phyloP scores from a whole-genome alignment of 2,113 vertebrate genomes.

The Puffinus mauretanicus region DNA sequence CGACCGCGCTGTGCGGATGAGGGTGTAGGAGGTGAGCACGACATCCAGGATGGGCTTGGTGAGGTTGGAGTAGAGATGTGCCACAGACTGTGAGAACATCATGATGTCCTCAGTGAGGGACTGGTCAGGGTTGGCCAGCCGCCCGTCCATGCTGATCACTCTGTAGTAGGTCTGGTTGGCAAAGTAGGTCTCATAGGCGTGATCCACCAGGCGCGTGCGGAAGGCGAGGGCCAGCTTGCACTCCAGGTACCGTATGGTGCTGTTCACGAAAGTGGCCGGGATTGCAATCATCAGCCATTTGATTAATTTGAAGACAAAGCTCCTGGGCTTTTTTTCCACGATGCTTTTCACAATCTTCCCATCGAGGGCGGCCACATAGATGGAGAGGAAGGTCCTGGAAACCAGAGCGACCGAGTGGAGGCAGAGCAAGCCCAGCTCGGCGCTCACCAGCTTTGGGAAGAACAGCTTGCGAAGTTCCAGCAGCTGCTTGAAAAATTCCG shows the following conservation, averaged over 20 bases:
- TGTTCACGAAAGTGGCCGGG: conserved; percentile 98
- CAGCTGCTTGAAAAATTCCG: conserved; percentile 88
- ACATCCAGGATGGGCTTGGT: conserved; percentile 98
- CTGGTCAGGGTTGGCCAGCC: conserved; percentile 95
- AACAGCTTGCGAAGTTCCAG: conserved; percentile 87
- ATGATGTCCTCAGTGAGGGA: conserved; percentile 96
- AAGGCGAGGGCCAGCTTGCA: conserved; percentile 94
- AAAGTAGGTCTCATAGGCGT: conserved; percentile 93
- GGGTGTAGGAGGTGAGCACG: conserved; percentile 92
- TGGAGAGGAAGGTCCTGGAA: conserved; percentile 95
- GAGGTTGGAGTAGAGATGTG: conserved; percentile 97
- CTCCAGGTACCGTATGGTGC: conserved; percentile 94
- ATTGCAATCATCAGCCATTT: conserved; percentile 96
- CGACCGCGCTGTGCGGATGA: conserved; percentile 89
- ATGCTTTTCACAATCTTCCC: conserved; percentile 97
- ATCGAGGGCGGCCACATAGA: conserved; percentile 93
- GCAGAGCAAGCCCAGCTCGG: conserved; percentile 87
- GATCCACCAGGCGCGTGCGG: conserved; percentile 90
- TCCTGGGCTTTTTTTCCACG: conserved; percentile 88
- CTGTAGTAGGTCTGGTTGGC: conserved; percentile 93
- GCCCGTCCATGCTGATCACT: conserved; percentile 94
- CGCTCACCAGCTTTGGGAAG: conserved; percentile 86
- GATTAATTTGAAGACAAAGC: conserved; percentile 86
- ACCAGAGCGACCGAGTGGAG: conserved; percentile 93
- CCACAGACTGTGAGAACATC: conserved; percentile 96